Percentiles rank a stretch among this genome's conserved stretches.
phyloP scores from a whole-genome alignment of 2,113 vertebrate species.

The Scatophagus argus region DNA sequence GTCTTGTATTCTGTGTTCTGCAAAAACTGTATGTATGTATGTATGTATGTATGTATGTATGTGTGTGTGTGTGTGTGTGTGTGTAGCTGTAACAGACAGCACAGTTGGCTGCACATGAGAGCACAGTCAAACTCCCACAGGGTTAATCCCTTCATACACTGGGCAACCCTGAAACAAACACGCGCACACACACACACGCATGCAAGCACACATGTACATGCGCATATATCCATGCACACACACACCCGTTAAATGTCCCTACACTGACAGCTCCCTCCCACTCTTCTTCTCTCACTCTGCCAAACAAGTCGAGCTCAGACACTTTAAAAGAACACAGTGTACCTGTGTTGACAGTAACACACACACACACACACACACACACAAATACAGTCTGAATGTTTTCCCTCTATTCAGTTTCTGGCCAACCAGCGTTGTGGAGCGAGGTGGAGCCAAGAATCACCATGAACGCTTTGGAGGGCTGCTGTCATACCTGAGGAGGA shows the following conservation, averaged over 20 bases:
- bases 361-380: slow-evolving; percentile 36
- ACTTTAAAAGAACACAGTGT: slow-evolving; percentile 64
- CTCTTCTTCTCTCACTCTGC: slow-evolving; percentile 40
- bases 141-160: slow-evolving; percentile 60
- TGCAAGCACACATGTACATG: slow-evolving; percentile 18
- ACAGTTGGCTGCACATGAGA: slow-evolving; percentile 68
- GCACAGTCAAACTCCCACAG: slow-evolving; percentile 60
- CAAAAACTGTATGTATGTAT: slow-evolving; percentile 6
- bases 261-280: slow-evolving; percentile 67
- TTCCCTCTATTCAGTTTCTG: neutral
- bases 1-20: neutral
- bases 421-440: neutral
- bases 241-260: slow-evolving; percentile 56
- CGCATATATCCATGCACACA: too few species aligned
- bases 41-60: slow-evolving; percentile 8
- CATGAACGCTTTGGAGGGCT: neutral
- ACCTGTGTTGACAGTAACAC: slow-evolving; percentile 63
- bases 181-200: slow-evolving; percentile 29
- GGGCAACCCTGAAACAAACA: slow-evolving; percentile 51
- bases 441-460: neutral
- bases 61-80: slow-evolving; percentile 13
- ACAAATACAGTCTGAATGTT: slow-evolving; percentile 23
- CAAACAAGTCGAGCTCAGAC: slow-evolving; percentile 48
- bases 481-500: slow-evolving; percentile 51
- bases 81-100: slow-evolving; percentile 45